A percentile compares a stretch with the other conserved stretches of the same genome.
phyloP scores from a whole-genome alignment of 2,113 vertebrate genomes.

The Psittacara wagleri region DNA sequence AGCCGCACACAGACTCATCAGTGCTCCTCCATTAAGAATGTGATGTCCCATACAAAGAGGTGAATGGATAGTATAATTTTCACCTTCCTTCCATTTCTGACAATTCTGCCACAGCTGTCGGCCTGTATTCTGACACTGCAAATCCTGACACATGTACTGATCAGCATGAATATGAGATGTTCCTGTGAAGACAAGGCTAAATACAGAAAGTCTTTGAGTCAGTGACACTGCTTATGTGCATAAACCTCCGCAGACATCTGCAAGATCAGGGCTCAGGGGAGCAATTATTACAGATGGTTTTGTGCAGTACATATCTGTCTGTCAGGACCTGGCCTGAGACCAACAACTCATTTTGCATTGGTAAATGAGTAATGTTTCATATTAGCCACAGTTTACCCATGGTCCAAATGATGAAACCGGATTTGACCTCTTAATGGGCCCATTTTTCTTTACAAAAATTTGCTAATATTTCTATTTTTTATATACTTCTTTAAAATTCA shows the following conservation, averaged over 20 bases:
- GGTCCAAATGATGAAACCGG: neutral
- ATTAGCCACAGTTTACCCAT: neutral
- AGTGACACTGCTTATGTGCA: neutral
- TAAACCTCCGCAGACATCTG: neutral
- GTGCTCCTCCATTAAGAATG: neutral
- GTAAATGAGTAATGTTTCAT: neutral
- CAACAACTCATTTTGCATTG: neutral
- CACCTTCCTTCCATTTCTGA: neutral
- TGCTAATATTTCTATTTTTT: neutral
- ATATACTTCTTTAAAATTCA: neutral
- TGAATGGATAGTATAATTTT: neutral
- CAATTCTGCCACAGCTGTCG: neutral
- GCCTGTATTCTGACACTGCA: neutral
- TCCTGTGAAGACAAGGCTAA: neutral
- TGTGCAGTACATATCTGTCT: neutral
- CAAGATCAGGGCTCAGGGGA: neutral
- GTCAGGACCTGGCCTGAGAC: neutral
- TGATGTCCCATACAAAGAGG: neutral
- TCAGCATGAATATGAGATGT: neutral
- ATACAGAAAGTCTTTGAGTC: neutral
- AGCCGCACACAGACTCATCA: neutral
- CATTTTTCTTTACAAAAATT: neutral
- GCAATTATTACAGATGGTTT: slow-evolving; percentile 7
- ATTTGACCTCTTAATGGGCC: neutral
- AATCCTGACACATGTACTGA: neutral